Evolutionary conservation across 2,888 invertebrate species (phyloP).

Genomic region (Calliscelio sp.): DNA sequence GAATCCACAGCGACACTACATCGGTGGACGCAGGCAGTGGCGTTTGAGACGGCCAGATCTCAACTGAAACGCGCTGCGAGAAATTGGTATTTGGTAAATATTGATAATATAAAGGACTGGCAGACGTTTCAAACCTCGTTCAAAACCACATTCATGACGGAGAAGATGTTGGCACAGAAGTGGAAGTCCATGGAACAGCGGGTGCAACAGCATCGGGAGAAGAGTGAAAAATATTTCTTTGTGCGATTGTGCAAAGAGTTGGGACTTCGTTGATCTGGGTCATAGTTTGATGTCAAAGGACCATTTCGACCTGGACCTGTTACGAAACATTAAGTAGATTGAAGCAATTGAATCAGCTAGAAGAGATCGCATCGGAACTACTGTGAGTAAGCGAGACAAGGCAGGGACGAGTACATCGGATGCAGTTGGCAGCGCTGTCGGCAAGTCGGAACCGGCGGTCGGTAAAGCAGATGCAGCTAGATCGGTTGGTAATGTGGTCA

Average conservation of each 20-base stretch:
- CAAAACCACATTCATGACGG: constrained; percentile 39
- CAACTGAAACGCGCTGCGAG: constrained; percentile 19
- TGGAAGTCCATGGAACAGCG: constrained; percentile 58
- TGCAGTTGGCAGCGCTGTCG: neutral
- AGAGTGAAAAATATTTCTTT: constrained; percentile 37
- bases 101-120: constrained; percentile 24
- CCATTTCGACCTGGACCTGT: constrained; percentile 27
- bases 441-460: neutral
- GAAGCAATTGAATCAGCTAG: constrained; percentile 21
- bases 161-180: constrained; percentile 46
- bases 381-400: neutral
- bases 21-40: constrained; percentile 25
- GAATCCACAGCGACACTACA: constrained; percentile 17
- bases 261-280: too few relatives aligned
- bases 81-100: constrained; percentile 33
- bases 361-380: neutral
- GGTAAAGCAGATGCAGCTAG: neutral
- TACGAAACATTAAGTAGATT: constrained; percentile 38
- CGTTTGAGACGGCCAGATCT: constrained; percentile 22
- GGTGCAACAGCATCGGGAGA: constrained; percentile 39
- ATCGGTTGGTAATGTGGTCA: too few relatives aligned
- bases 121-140: constrained; percentile 10
- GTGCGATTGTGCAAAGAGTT: constrained; percentile 58
- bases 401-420: neutral
- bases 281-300: too few relatives aligned